Conservation (phyloP, 37 sponge, comb jelly and placozoan species). For the Spongia lamella region DNA sequence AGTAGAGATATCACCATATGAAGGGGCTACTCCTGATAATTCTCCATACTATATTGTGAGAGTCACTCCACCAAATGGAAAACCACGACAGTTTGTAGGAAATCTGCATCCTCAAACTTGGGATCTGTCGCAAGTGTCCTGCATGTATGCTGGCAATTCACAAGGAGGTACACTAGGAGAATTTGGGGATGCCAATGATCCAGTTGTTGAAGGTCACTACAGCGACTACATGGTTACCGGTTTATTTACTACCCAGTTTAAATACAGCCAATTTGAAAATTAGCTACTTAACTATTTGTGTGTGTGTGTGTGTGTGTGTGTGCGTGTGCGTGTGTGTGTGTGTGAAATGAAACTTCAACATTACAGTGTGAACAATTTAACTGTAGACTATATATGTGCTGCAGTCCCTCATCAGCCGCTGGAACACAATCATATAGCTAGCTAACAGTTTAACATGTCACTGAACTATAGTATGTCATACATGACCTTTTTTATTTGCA, state of each 20-base stretch:
- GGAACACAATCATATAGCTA: too few species aligned
- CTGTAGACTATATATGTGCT: too few species aligned
- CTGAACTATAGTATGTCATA: too few species aligned
- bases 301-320: too few species aligned
- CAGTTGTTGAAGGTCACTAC: slow-evolving; percentile 24
- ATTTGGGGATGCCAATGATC: slow-evolving; percentile 17
- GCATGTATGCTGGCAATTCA: slow-evolving; percentile 27
- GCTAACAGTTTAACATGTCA: too few species aligned
- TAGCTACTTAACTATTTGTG: too few species aligned
- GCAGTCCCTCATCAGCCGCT: too few species aligned
- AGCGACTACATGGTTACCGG: slow-evolving; percentile 1
- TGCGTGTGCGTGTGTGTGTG: too few species aligned
- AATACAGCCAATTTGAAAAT: slow-evolving; percentile 9
- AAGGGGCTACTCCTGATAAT: neutral
- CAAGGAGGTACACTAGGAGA: slow-evolving; percentile 31
- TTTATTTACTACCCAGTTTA: slow-evolving; percentile 3
- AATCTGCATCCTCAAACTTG: slow-evolving; percentile 9
- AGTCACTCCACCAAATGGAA: neutral
- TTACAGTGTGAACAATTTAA: too few species aligned
- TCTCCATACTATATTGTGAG: neutral
- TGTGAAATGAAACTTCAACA: too few species aligned
- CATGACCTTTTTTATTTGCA: too few species aligned
- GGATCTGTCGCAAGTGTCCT: neutral
- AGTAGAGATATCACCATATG: neutral
- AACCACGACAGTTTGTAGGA: slow-evolving; percentile 4